A percentile compares a stretch with the other conserved stretches of the same genome.
Evolutionary conservation across 2,113 vertebrate genomes (phyloP).

Genomic region (Lophura nycthemera): DNA sequence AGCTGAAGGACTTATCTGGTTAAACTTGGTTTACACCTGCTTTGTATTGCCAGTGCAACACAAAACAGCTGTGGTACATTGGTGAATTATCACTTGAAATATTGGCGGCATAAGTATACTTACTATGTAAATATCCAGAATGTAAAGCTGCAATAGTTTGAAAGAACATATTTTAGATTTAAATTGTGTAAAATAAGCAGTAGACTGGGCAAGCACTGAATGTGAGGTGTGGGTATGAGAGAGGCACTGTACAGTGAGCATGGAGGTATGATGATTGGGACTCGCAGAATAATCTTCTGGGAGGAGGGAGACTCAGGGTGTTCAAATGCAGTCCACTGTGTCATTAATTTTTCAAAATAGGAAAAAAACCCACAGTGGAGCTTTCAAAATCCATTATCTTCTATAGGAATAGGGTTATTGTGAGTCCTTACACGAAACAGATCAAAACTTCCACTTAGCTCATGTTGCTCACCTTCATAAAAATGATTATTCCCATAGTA

Average conservation of each 20-base stretch:
- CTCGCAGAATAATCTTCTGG: neutral
- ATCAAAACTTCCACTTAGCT: neutral
- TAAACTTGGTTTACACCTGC: neutral
- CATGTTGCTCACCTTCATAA: neutral
- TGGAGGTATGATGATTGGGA: neutral
- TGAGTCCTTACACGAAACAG: neutral
- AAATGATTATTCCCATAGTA: neutral
- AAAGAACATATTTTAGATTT: neutral
- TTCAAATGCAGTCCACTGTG: neutral
- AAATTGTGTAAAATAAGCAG: neutral
- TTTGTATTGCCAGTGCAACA: neutral
- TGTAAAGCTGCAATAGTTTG: neutral
- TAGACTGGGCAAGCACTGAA: neutral
- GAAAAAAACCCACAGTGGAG: accelerated
- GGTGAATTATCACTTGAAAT: neutral
- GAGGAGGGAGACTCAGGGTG: neutral
- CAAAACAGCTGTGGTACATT: neutral
- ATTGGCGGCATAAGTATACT: neutral
- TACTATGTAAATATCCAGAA: neutral
- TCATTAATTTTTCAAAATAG: neutral
- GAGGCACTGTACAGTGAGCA: neutral
- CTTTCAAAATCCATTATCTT: neutral
- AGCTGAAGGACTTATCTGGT: neutral
- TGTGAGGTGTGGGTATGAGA: neutral
- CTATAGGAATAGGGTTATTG: neutral